Conservation (phyloP, 2,888 invertebrate species). For the Sinelater perroti region DNA sequence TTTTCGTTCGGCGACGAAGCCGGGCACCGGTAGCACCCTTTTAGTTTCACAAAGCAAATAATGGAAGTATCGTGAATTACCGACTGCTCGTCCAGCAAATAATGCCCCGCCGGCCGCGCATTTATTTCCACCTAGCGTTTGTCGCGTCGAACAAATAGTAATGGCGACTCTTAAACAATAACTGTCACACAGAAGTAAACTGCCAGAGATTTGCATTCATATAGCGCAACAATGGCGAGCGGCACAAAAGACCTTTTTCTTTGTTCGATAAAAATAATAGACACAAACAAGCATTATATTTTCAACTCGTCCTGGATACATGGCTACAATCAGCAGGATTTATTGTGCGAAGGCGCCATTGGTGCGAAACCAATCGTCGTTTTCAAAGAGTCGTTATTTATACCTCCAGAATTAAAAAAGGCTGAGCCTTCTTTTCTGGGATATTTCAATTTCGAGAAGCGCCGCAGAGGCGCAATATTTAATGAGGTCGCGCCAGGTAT, state of each 20-base stretch:
- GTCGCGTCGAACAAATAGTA: constrained; percentile 8
- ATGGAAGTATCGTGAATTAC: constrained; percentile 9
- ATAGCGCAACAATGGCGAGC: constrained; percentile 20
- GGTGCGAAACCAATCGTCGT: constrained; percentile 32
- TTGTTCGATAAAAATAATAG: constrained; percentile 31
- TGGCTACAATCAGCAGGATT: constrained; percentile 30
- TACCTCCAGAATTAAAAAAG: constrained; percentile 23
- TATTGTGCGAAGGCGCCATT: constrained; percentile 30
- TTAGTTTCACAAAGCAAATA: neutral
- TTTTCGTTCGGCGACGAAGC: too few species aligned
- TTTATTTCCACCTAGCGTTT: constrained; percentile 11
- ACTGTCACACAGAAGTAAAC: constrained; percentile 23
- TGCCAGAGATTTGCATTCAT: constrained; percentile 29
- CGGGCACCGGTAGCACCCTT: too few species aligned
- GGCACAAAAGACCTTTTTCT: constrained; percentile 22
- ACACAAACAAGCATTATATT: constrained; percentile 32
- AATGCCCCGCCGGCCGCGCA: constrained; percentile 9
- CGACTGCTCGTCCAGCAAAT: neutral
- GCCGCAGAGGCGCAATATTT: constrained; percentile 15
- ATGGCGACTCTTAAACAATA: constrained; percentile 19
- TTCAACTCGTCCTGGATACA: constrained; percentile 27
- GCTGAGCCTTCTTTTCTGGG: constrained; percentile 11
- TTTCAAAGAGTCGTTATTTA: constrained; percentile 32
- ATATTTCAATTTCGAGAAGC: constrained; percentile 25
- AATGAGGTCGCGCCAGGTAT: constrained; percentile 11